phyloP scores from a whole-genome alignment of 2,888 invertebrate species.

The Pasiphila rectangulata region DNA sequence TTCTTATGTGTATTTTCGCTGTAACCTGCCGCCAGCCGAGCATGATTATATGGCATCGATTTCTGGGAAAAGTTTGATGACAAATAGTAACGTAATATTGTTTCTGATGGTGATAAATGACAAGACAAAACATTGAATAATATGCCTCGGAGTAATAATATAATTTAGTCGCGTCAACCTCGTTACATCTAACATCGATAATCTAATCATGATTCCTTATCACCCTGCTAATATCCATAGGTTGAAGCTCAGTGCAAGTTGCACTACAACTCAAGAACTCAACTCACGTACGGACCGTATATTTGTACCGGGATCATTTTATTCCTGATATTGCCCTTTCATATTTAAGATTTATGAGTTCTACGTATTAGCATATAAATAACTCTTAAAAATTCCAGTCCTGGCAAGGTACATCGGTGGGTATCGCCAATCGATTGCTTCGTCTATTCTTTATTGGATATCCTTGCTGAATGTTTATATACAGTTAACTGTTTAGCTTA shows the following conservation, averaged over 20 bases:
- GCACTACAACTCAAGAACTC: constrained; percentile 1
- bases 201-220: no score
- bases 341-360: constrained; percentile 3
- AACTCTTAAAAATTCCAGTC: neutral
- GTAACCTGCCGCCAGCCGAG: no score
- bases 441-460: neutral
- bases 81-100: no score
- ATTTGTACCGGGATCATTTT: neutral
- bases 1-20: no score
- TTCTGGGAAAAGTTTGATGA: no score
- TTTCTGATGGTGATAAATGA: no score
- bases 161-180: no score
- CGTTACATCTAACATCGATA: no score
- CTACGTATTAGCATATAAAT: constrained; percentile 6
- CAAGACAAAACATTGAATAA: no score
- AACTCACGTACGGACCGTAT: neutral
- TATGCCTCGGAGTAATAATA: no score
- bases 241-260: neutral
- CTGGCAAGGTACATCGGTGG: neutral
- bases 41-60: no score
- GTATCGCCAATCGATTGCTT: neutral
- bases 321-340: neutral
- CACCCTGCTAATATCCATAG: neutral
- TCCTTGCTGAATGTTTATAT: neutral
- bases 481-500: no score